Percentiles rank a stretch among this genome's conserved stretches.
Conservation (phyloP, 2,888 invertebrate species). For the Sesia bembeciformis region DNA sequence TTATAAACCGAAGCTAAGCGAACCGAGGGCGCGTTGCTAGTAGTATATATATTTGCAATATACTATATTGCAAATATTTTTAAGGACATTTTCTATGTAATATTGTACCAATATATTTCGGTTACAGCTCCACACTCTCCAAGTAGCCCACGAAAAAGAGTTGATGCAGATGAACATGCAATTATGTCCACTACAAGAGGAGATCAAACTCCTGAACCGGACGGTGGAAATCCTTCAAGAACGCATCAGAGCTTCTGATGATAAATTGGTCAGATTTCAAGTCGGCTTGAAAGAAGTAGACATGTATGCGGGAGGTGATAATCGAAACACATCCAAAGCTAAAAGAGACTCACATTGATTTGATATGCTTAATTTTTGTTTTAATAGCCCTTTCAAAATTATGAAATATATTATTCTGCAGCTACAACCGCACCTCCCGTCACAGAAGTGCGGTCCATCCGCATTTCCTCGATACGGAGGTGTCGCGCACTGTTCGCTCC, state of each 20-base stretch:
- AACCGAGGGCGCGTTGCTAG: no score
- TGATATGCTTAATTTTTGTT: not conserved
- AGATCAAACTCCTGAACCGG: conserved; percentile 74
- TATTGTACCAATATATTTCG: not conserved
- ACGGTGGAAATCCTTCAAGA: conserved; percentile 68
- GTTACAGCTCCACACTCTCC: conserved; percentile 81
- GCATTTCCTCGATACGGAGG: no score
- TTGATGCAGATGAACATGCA: conserved; percentile 78
- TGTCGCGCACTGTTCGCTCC: no score
- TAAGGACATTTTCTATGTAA: no score
- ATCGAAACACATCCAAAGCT: conserved; percentile 17
- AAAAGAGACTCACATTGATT: conserved; percentile 28
- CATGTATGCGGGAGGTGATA: conserved; percentile 50
- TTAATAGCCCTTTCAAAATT: not conserved
- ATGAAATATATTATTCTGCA: no score
- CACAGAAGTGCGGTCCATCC: no score
- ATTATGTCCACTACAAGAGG: conserved; percentile 73
- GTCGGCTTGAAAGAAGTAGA: conserved; percentile 32
- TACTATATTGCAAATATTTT: no score
- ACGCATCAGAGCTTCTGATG: conserved; percentile 43
- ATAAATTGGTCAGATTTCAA: conserved; percentile 45
- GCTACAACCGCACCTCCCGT: no score
- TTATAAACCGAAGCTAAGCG: no score
- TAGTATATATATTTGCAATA: no score
- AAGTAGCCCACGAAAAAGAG: conserved; percentile 82